Evolutionary conservation across 2,888 invertebrate genomes (phyloP), one percentile per base, ranked within the genome.

Genomic region (Cecidostiba fungosa): DNA sequence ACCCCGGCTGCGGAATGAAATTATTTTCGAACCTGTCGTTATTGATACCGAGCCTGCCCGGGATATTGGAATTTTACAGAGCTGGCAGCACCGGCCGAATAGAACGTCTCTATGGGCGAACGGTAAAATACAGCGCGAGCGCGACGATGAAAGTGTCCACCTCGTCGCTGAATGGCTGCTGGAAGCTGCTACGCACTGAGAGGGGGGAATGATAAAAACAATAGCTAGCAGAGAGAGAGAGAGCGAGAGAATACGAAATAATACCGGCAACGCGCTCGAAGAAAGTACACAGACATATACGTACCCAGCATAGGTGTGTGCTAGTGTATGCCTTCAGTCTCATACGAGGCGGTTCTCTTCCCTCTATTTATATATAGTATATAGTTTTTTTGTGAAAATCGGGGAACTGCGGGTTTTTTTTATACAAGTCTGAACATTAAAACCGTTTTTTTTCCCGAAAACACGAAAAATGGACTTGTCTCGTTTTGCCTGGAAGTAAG

Each of bases 11-110:
- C 76, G 72, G 82, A 88, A 89, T 88, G 88, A 89, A 90, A 89
- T 89, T 89, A 90, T 90, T 90, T 90, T 84, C 86, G 79, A 90
- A 88, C 87, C 87, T 88, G 87, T 86, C 87, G 88, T 88, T 88
- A 90, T 88, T 88, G 90, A 81, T 88, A 88, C 88, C 86, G 87
- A 85, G 88, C 87, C 87, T 87, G 72, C 36, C 14, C n/a, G 80
- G 79, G 80, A 80, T 87, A 88, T 88, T 88, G 86, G 85, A 81
- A 87, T 87, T 87, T 85, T 70, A 76, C 82, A 72, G 82, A 77
- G 76, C n/a, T n/a, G n/a, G 85, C 80, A 62, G 54, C 29, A 77
- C 36, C 19, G 39, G 29, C 62, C 85, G 81, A 77, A 85, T 69
- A 74, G 86, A 88, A 81, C 39, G 70, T 1, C n/a, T 16, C 54